phyloP scores from a whole-genome alignment of 2,113 vertebrate genomes.

The Eublepharis macularius region DNA sequence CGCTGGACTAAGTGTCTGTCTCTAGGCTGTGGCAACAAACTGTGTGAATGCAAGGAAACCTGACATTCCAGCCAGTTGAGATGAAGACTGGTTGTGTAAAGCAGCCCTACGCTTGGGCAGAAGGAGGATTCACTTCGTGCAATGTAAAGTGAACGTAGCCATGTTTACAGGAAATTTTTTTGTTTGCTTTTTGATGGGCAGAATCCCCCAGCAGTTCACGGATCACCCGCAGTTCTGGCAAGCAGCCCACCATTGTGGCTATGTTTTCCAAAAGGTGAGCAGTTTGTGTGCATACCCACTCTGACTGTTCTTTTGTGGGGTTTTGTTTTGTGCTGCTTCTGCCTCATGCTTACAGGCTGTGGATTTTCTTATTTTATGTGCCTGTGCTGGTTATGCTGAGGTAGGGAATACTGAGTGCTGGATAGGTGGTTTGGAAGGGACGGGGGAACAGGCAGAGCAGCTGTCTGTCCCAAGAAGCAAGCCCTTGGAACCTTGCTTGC shows the following conservation, averaged over 20 bases:
- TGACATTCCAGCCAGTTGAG: not conserved
- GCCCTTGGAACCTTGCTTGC: no score
- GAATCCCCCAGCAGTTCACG: conserved; percentile 80
- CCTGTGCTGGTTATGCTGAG: not conserved
- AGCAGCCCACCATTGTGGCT: conserved; percentile 85
- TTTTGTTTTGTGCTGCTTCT: not conserved
- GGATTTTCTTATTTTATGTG: not conserved
- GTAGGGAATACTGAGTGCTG: not conserved
- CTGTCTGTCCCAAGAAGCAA: no score
- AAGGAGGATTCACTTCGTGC: no score
- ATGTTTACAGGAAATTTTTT: not conserved
- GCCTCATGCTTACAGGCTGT: not conserved
- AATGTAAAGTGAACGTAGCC: no score
- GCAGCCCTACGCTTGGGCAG: no score
- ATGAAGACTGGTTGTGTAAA: no score
- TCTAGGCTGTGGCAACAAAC: not conserved
- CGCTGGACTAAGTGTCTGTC: not conserved
- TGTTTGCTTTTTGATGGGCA: conserved; percentile 41
- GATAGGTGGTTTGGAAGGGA: not conserved
- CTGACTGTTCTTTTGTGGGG: not conserved
- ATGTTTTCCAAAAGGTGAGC: conserved; percentile 90
- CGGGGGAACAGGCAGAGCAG: no score
- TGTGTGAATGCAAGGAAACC: not conserved
- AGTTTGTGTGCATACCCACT: not conserved
- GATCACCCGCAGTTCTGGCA: conserved; percentile 84